Percentiles rank a stretch among this genome's conserved stretches.
Evolutionary conservation across 1,140 invertebrate species (phyloP).

Genomic region (Hypothenemus hampei): DNA sequence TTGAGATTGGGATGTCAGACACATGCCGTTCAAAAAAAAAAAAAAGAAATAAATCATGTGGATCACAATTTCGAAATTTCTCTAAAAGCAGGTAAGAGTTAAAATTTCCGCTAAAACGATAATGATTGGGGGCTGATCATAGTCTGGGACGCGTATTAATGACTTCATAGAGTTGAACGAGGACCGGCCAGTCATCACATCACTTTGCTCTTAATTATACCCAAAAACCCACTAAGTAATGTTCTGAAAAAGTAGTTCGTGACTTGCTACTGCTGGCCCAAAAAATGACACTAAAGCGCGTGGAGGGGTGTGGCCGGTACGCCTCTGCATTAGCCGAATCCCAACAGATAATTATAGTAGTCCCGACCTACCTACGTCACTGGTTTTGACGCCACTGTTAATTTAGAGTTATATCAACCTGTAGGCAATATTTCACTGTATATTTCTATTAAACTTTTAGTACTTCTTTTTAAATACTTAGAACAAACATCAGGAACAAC

Average conservation of each 20-base stretch:
- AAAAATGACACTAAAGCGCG: conserved; percentile 32
- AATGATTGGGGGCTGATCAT: too few relatives aligned
- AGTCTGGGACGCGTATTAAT: conserved; percentile 16
- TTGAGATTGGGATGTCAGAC: too few relatives aligned
- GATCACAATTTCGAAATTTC: too few relatives aligned
- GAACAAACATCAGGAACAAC: too few relatives aligned
- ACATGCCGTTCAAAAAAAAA: too few relatives aligned
- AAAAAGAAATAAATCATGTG: too few relatives aligned
- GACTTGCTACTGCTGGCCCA: conserved; percentile 28
- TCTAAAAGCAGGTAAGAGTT: too few relatives aligned
- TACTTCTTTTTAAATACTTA: too few relatives aligned
- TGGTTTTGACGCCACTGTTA: conserved; percentile 20
- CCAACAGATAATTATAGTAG: conserved; percentile 29
- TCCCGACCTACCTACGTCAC: conserved; percentile 20
- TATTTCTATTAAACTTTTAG: too few relatives aligned
- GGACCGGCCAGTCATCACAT: conserved; percentile 23
- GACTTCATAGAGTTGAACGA: conserved; percentile 5
- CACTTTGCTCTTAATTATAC: conserved; percentile 25
- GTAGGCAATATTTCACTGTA: too few relatives aligned
- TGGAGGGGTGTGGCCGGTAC: conserved; percentile 27
- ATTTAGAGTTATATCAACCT: too few relatives aligned
- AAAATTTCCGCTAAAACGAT: too few relatives aligned
- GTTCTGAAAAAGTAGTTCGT: conserved; percentile 21
- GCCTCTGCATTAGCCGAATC: conserved; percentile 31
- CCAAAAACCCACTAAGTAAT: conserved; percentile 23